Base-by-base conservation (phyloP, 2,888 invertebrate species). In the Pterostichus niger region DNA sequence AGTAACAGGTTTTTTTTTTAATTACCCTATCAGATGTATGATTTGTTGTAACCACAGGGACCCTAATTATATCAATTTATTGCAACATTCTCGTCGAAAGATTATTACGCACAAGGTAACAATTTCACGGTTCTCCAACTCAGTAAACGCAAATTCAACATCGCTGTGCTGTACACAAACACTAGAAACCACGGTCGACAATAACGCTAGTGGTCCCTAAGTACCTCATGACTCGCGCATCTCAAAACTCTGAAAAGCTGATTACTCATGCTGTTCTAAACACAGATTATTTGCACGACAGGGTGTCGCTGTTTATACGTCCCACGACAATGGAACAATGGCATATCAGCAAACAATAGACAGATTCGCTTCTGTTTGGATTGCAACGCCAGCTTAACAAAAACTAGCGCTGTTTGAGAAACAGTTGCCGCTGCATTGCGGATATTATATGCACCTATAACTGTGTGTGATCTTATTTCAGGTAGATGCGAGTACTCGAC, bases 301-400 rank as follows among this genome's bases (percentile, higher is more conserved):
- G 89, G 89, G 89, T 88, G 89, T 89, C 88, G 88, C 86, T 87
- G 88, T 87, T 88, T 88, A 87, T 86, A 82, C 86, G 86, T 87
- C 86, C 86, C 11, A 61, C 54, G 88, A 88, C 88, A 88, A 88
- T 87, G 87, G 86, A 86, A 88, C 87, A 88, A 88, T 86, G 85
- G 87, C 84, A 84, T 84, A 85, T 85, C 82, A 84, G 85, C 78
- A 85, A 86, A 89, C 88, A 89, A 89, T 88, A 85, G 86, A 86
- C 87, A 87, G 88, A 88, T 87, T 85, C 87, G 86, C 87, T 86
- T 84, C 86, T 85, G 86, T 86, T 86, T 85, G 84, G 68, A 83
- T 82, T 52, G 84, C 44, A 64, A 33, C 80, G 54, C 78, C 59
- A 82, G 78, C 40, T 31, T 64, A 84, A 85, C 84, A 85, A 85